Evolutionary conservation across 2,888 invertebrate genomes (phyloP), one percentile per base, ranked within the genome.

Genomic region (Gortyna flavago): DNA sequence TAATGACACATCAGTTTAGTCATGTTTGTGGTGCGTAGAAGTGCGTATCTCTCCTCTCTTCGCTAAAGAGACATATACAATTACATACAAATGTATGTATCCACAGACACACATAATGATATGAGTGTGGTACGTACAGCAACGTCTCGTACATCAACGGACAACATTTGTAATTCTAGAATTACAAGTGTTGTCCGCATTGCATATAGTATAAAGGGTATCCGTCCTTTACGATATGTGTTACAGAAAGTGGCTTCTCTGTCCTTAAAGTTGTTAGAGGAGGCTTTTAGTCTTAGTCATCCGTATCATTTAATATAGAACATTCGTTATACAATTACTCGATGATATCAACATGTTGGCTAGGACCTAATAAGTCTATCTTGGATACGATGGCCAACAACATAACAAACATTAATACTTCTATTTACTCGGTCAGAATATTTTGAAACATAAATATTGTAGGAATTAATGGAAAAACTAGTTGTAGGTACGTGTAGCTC

Each of bases 141-240:
- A 18, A 35, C 25, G 41, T 69, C 54, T 7, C 25, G 38, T 35
- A 54, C 59, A 21, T 61, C 70, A 59, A 9, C 25, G 38, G 41
- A 54, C 59, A 21, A 64, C 70, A 59, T 68, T 68, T 75, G 61
- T 80, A 7, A 68, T 51, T 35, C 48, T 51, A 25, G 61, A 57
- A 64, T 77, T 83, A 67, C 57, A 54, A 71, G 67, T 62, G 48
- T 77, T 35, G 61, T 61, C 57, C 75, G 75, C 51, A 61, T 75
- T 35, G 13, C 38, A 48, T 13, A 3, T 44, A 35, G 13, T 48
- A 41, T 8, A 44, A 6, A 61, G 6, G 11, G 9, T 25, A 64
- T 41, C 35, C 77, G 54, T 79, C 16, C 8, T 29, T 48, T 18
- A 51, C 18, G 41, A 59, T 72, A 57, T 80, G 48, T 65, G 57